Evolutionary conservation across 2,113 vertebrate species (phyloP).

Genomic region (Tonatia bakeri): DNA sequence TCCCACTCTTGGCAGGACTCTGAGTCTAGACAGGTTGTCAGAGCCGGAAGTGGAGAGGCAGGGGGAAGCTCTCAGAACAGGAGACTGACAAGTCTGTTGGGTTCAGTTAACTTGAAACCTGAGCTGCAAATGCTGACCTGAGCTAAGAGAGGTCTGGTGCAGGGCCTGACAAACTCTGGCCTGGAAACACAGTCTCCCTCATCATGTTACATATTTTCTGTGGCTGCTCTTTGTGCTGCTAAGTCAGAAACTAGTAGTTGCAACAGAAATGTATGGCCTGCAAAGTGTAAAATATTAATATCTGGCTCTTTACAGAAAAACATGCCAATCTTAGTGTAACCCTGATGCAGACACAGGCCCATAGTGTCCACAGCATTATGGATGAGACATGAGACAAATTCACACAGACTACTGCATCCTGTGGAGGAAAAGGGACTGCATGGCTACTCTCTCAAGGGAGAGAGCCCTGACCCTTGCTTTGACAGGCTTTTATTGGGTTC

Average conservation of each 20-base stretch:
- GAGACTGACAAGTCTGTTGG: neutral
- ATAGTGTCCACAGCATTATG: too few relatives aligned
- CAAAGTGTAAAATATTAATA: neutral
- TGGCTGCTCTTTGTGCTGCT: neutral
- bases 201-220: fast-evolving
- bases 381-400: too few relatives aligned
- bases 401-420: too few relatives aligned
- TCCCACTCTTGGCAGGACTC: neutral
- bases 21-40: neutral
- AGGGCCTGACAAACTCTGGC: neutral
- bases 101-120: neutral
- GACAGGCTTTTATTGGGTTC: too few relatives aligned
- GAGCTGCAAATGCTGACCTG: too few relatives aligned
- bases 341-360: too few relatives aligned
- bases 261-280: neutral
- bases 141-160: neutral
- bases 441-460: too few relatives aligned
- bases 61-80: neutral
- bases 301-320: neutral
- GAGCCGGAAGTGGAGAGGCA: neutral
- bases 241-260: neutral
- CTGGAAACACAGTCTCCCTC: neutral
- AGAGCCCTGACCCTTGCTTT: too few relatives aligned
- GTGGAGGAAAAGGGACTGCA: too few relatives aligned
- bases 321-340: neutral